These are phyloP conservation scores for Megathymus violae DNA, from an alignment of 1,140 invertebrate species.

Conservation along the genomic window DNA sequence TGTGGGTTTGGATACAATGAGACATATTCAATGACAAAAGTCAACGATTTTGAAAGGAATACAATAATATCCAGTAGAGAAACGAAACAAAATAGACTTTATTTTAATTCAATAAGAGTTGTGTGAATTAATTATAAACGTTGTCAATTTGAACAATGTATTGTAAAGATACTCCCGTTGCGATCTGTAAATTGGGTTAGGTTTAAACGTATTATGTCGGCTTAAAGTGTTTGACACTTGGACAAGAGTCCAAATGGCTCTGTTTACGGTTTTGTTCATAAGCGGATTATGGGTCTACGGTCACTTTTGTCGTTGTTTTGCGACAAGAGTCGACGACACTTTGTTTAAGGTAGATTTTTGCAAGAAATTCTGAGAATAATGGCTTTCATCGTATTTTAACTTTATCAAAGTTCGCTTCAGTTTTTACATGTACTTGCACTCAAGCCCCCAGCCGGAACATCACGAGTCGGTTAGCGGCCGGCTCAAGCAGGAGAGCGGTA, in stretches of 20 bases:
- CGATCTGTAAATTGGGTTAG: constrained; percentile 69
- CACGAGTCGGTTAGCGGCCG: too few species aligned
- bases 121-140: background rate
- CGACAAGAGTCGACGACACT: constrained; percentile 22
- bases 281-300: constrained; percentile 51
- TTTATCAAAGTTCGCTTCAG: too few species aligned
- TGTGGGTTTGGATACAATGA: constrained; percentile 56
- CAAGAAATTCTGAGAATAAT: constrained; percentile 4
- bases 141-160: constrained; percentile 40
- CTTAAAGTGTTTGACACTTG: constrained; percentile 52
- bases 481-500: too few species aligned
- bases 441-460: too few species aligned
- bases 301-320: constrained; percentile 51
- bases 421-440: too few species aligned
- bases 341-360: constrained; percentile 34
- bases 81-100: constrained; percentile 39
- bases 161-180: constrained; percentile 49
- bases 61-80: background rate
- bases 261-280: constrained; percentile 53
- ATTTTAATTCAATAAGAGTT: constrained; percentile 15
- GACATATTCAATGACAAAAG: constrained; percentile 58
- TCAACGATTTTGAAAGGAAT: constrained; percentile 61
- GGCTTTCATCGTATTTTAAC: too few species aligned
- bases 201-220: constrained; percentile 59
- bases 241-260: constrained; percentile 43